Conservation (phyloP, 2,797 vertebrate species). For the Hyperoplus immaculatus region DNA sequence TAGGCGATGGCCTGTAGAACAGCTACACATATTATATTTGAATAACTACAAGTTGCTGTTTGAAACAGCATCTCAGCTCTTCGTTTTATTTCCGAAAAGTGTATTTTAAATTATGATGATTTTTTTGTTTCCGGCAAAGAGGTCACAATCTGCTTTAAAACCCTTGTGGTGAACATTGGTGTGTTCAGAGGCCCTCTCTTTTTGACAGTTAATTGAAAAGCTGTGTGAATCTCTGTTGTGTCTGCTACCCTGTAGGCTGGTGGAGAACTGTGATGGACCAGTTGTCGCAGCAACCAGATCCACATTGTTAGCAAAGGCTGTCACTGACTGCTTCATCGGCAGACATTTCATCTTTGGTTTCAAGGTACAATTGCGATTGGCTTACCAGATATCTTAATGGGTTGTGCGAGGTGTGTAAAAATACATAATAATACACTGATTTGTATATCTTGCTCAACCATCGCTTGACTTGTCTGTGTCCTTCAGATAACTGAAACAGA, state of each 20-base stretch:
- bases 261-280: conserved; percentile 75
- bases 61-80: not conserved
- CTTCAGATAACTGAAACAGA: conserved; percentile 60
- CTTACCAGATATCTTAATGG: not conserved
- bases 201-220: not conserved
- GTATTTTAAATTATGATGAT: not conserved
- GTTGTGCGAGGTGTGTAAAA: not conserved
- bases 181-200: not conserved
- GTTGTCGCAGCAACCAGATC: conserved; percentile 66
- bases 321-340: conserved; percentile 92
- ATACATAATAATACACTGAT: not conserved
- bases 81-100: not conserved
- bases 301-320: conserved; percentile 86
- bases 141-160: not conserved
- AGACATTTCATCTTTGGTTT: conserved; percentile 93
- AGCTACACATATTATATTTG: not conserved
- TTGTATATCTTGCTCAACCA: not conserved
- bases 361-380: conserved; percentile 84
- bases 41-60: not conserved
- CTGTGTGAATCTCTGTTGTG: not conserved
- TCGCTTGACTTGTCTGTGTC: conserved; percentile 28
- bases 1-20: not conserved
- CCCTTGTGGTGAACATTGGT: not conserved
- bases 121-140: not conserved
- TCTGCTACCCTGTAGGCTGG: conserved; percentile 61